Evolutionary conservation across 1,140 invertebrate species (phyloP).

Genomic region (Aphelenchoides avenae): DNA sequence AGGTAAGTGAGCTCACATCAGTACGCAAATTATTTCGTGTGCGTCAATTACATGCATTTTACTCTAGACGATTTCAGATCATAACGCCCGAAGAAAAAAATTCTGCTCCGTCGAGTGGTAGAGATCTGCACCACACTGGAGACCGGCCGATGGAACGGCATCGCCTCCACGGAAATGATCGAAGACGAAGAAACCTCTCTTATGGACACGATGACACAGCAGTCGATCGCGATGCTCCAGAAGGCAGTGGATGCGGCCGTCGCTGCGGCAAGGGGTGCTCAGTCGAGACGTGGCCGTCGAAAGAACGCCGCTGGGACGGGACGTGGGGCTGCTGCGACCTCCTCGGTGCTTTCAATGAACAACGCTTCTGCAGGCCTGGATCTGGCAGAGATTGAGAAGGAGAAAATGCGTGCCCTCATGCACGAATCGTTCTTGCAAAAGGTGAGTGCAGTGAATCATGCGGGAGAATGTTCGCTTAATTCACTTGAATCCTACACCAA

Average conservation of each 20-base stretch:
- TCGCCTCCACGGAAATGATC: slow-evolving; percentile 44
- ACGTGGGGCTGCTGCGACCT: slow-evolving; percentile 11
- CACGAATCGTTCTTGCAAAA: slow-evolving; percentile 18
- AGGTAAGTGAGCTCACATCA: too few species aligned
- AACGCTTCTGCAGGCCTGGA: slow-evolving; percentile 62
- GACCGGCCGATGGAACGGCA: slow-evolving; percentile 53
- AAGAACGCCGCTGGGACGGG: not conserved
- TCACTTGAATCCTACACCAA: not conserved
- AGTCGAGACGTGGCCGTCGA: too few species aligned
- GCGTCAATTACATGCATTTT: too few species aligned
- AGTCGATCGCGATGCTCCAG: too few species aligned
- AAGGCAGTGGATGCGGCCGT: too few species aligned
- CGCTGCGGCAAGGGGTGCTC: too few species aligned
- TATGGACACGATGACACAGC: too few species aligned
- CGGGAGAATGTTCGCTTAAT: not conserved
- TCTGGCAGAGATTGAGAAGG: slow-evolving; percentile 56
- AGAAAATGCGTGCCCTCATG: slow-evolving; percentile 29
- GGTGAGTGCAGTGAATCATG: not conserved
- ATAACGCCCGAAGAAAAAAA: slow-evolving; percentile 42
- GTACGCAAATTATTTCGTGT: too few species aligned
- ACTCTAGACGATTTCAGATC: too few species aligned
- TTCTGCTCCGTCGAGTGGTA: slow-evolving; percentile 43
- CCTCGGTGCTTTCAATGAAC: not conserved
- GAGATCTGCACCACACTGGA: slow-evolving; percentile 53
- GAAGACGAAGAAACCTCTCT: slow-evolving; percentile 50